Evolutionary conservation across 2,113 vertebrate species (phyloP), one percentile per base, ranked within the genome.

Genomic region (Ia io): DNA sequence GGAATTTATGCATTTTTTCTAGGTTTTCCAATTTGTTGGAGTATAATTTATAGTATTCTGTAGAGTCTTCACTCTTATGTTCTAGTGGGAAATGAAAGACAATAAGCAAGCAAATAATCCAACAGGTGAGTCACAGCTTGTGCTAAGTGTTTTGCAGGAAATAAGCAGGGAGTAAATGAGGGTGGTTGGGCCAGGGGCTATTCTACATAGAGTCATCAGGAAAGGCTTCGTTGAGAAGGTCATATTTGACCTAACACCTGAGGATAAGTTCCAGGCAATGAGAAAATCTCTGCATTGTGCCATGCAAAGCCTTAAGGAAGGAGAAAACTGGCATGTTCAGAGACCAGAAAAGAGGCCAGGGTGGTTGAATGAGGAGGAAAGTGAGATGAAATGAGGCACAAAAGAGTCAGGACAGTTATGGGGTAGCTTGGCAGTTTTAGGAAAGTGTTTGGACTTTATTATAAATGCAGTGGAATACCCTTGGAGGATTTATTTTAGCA

Each of bases 401-500:
- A 44, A 79, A 65, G 56, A 17, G 17, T 59, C 12, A 71, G 85
- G 53, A 32, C n/a, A 69, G 42, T 79, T 84, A 56, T 12, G 32
- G 76, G 37, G 70, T 23, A 87, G 69, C 35, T 40, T 70, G 37
- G 65, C 16, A 2, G 63, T 70, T 93, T 93, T 49, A 73, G 47
- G 20, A 74, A 56, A 85, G 53, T 86, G 16, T 93, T 83, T 89
- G 59, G 69, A 91, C 88, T 95, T 88, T 88, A 63, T 88, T 93
- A 12, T 71, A 76, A 88, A 49, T 42, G n/a, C 82, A 88, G 4
- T 71, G 85, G 32, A 40, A 93, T 85, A 85, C 11, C 25, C 84
- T 30, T 53, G 37, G 80, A 61, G 18, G 53, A 32, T 28, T 78
- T 70, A 78, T 59, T 63, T 63, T 70, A 87, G 22, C 32, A 44